Evolutionary conservation across 2,797 vertebrate genomes (phyloP).

Genomic region (Lepidocolaptes lacrymiger): DNA sequence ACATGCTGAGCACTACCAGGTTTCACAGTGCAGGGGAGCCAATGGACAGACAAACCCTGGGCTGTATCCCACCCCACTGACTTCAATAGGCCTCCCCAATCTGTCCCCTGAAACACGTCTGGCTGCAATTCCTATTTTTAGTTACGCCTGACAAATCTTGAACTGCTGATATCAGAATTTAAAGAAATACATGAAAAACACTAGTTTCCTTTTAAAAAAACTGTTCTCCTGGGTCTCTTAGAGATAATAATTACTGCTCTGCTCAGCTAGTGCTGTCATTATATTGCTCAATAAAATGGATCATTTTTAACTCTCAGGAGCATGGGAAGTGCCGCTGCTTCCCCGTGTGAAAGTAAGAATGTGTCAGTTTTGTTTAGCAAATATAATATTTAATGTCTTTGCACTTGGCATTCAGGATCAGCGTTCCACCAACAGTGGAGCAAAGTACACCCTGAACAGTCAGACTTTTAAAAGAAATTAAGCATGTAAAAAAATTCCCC

Average conservation of each 20-base stretch:
- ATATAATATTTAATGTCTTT: slow-evolving; percentile 73
- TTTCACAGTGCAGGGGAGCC: neutral
- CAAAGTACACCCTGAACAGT: neutral
- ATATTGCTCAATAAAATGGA: slow-evolving; percentile 80
- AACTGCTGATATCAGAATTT: slow-evolving; percentile 66
- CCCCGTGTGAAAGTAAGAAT: slow-evolving; percentile 65
- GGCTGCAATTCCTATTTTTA: slow-evolving; percentile 53
- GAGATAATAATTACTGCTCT: slow-evolving; percentile 78
- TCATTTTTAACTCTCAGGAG: slow-evolving; percentile 72
- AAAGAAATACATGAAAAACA: slow-evolving; percentile 69
- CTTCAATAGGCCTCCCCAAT: neutral
- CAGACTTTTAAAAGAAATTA: slow-evolving; percentile 21
- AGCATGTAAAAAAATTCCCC: neutral
- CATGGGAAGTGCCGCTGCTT: slow-evolving; percentile 62
- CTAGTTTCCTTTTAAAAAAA: slow-evolving; percentile 73
- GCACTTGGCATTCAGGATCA: slow-evolving; percentile 41
- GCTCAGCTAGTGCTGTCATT: slow-evolving; percentile 73
- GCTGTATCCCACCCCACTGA: neutral
- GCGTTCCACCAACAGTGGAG: slow-evolving; percentile 43
- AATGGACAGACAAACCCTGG: neutral
- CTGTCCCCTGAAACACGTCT: slow-evolving; percentile 11
- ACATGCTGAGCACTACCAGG: neutral
- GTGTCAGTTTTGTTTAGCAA: slow-evolving; percentile 80
- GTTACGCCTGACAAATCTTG: slow-evolving; percentile 59
- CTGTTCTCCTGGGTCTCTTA: slow-evolving; percentile 72